Conservation (phyloP, 2,888 invertebrate genomes). For the Sceliomorpha sp. region DNA sequence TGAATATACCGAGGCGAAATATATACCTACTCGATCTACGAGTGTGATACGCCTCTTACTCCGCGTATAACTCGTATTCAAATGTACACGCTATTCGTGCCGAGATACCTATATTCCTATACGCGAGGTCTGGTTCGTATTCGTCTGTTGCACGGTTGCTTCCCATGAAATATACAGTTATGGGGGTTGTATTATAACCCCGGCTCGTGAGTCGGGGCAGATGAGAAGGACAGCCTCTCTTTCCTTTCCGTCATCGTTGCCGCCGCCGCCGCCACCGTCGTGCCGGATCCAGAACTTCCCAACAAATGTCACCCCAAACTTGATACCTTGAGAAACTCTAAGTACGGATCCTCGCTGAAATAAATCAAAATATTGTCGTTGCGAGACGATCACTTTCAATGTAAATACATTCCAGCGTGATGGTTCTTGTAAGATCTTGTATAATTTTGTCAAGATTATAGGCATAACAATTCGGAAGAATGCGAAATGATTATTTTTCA, state of each 20-base stretch:
- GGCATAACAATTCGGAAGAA: too few species aligned
- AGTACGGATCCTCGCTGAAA: slow-evolving; percentile 25
- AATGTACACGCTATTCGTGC: slow-evolving; percentile 52
- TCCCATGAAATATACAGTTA: slow-evolving; percentile 69
- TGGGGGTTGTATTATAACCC: slow-evolving; percentile 64
- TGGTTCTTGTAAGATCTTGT: too few species aligned
- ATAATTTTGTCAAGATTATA: too few species aligned
- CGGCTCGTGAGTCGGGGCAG: slow-evolving; percentile 49
- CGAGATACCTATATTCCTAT: slow-evolving; percentile 40
- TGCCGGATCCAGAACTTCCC: slow-evolving; percentile 65
- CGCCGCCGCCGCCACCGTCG: too few species aligned
- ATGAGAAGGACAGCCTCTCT: slow-evolving; percentile 58
- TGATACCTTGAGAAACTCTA: slow-evolving; percentile 35
- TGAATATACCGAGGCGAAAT: slow-evolving; percentile 43
- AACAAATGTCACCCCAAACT: slow-evolving; percentile 65
- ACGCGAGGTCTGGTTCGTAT: slow-evolving; percentile 39
- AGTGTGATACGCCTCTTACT: slow-evolving; percentile 48
- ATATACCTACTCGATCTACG: slow-evolving; percentile 47
- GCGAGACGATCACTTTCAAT: too few species aligned
- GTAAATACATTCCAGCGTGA: too few species aligned
- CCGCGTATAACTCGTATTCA: slow-evolving; percentile 48
- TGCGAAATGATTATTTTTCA: too few species aligned
- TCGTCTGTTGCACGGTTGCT: slow-evolving; percentile 61
- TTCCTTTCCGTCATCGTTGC: slow-evolving; percentile 59
- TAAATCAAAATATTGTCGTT: slow-evolving; percentile 41